These are phyloP conservation scores for Malacoctenus gilli DNA, from an alignment of 2,797 vertebrate species.

Conservation along the genomic window DNA sequence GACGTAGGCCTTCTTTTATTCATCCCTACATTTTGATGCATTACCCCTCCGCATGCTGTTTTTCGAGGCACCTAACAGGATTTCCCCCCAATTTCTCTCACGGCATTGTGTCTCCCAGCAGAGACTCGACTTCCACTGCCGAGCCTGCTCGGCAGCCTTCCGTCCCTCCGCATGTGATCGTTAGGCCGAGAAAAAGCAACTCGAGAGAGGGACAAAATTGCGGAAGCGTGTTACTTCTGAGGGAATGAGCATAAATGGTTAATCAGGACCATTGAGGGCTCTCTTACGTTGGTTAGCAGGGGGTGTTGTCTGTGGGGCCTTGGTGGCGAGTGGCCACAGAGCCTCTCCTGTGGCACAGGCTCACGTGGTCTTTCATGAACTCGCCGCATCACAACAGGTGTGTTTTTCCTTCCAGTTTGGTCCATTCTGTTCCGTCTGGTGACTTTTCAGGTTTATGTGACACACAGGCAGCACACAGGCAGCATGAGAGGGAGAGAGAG, in stretches of 20 bases:
- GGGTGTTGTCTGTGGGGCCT: constrained; percentile 24
- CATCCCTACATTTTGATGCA: constrained; percentile 1
- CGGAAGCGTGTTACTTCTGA: constrained; percentile 48
- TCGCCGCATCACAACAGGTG: constrained; percentile 52
- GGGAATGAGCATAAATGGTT: constrained; percentile 57
- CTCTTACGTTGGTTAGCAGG: constrained; percentile 25
- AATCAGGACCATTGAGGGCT: constrained; percentile 59
- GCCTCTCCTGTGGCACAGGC: constrained; percentile 19
- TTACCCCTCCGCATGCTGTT: not conserved
- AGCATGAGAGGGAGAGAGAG: constrained; percentile 1
- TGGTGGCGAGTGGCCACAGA: constrained; percentile 33
- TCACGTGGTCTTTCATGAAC: constrained; percentile 16
- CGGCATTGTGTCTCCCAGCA: constrained; percentile 13
- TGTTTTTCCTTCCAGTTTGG: constrained; percentile 29
- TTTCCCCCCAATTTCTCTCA: constrained; percentile 3
- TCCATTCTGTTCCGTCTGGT: constrained; percentile 13
- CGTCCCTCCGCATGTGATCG: constrained; percentile 29
- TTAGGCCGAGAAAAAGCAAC: constrained; percentile 44
- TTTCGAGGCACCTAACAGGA: not conserved
- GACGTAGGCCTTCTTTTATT: constrained; percentile 4
- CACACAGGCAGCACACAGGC: constrained; percentile 19
- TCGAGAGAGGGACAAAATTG: constrained; percentile 41
- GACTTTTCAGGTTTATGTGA: constrained; percentile 15
- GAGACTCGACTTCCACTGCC: constrained; percentile 11
- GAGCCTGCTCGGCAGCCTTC: constrained; percentile 8